Percentiles rank a stretch among this genome's conserved stretches.
Conservation (phyloP, 2,888 invertebrate genomes). For the Orthosia gracilis region DNA sequence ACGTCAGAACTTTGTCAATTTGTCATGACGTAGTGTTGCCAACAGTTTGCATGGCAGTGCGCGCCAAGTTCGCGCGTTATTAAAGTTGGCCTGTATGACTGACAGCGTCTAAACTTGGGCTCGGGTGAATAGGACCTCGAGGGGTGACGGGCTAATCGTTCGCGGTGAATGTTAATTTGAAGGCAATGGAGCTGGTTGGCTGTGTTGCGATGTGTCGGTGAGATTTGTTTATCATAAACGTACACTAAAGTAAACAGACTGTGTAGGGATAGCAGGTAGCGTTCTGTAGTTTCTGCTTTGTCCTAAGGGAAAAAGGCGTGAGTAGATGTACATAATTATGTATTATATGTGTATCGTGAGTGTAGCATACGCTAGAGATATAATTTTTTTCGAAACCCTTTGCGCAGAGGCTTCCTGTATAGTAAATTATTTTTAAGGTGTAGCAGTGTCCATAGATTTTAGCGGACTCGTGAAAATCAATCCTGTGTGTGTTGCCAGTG, state of each 20-base stretch:
- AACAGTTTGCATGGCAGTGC: conserved; percentile 38
- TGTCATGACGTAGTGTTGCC: conserved; percentile 52
- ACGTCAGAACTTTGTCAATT: conserved; percentile 60
- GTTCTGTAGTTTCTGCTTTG: too few relatives aligned
- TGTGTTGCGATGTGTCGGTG: neutral
- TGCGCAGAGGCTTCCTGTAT: too few relatives aligned
- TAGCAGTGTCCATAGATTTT: neutral
- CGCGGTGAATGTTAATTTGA: conserved; percentile 11
- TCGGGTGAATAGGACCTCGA: conserved; percentile 55
- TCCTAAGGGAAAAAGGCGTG: too few relatives aligned
- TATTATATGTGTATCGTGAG: too few relatives aligned
- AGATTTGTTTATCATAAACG: neutral
- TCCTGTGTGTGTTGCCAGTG: too few relatives aligned
- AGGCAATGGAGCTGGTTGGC: conserved; percentile 14
- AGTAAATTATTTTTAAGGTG: too few relatives aligned
- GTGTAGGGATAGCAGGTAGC: too few relatives aligned
- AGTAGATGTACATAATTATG: too few relatives aligned
- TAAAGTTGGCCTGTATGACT: conserved; percentile 48
- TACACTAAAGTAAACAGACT: too few relatives aligned
- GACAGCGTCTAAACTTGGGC: conserved; percentile 62
- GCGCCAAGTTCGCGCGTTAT: conserved; percentile 52
- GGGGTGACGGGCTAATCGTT: conserved; percentile 28
- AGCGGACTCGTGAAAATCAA: too few relatives aligned
- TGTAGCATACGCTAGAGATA: too few relatives aligned
- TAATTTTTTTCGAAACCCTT: too few relatives aligned